A percentile compares a stretch with the other conserved stretches of the same genome.
Conservation (phyloP, 2,113 vertebrate species). For the Beaufortia kweichowensis region DNA sequence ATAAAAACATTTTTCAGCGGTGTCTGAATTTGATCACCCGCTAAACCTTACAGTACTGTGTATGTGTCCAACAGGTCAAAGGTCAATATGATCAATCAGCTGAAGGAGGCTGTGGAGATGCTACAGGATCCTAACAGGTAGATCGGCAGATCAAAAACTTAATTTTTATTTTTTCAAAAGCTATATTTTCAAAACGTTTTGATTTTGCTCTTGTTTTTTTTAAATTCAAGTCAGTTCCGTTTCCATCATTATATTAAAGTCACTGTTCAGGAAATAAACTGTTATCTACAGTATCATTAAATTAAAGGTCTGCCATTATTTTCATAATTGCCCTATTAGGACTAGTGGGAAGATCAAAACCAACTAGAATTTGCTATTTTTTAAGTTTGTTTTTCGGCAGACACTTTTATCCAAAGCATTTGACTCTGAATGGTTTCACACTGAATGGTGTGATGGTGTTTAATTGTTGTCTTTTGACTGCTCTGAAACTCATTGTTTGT, state of each 20-base stretch:
- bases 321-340: background rate
- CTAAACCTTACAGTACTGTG: background rate
- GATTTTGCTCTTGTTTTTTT: background rate
- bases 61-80: conserved; percentile 69
- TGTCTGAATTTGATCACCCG: background rate
- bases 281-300: no score
- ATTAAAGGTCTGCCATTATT: background rate
- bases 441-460: background rate
- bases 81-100: conserved; percentile 84
- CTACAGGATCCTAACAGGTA: conserved; percentile 86
- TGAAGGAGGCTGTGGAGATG: conserved; percentile 86
- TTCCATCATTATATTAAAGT: background rate
- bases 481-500: background rate
- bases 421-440: no score
- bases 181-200: no score
- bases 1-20: no score
- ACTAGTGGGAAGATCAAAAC: background rate
- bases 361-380: background rate
- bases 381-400: no score
- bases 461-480: background rate
- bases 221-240: no score
- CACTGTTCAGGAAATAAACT: background rate
- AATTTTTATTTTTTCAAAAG: no score
- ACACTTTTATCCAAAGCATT: no score
- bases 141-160: background rate